Percentiles rank a stretch among this genome's conserved stretches.
These are phyloP conservation scores for Thalassarche chlororhynchos DNA, from an alignment of 2,113 vertebrate species.

Conservation along the genomic window DNA sequence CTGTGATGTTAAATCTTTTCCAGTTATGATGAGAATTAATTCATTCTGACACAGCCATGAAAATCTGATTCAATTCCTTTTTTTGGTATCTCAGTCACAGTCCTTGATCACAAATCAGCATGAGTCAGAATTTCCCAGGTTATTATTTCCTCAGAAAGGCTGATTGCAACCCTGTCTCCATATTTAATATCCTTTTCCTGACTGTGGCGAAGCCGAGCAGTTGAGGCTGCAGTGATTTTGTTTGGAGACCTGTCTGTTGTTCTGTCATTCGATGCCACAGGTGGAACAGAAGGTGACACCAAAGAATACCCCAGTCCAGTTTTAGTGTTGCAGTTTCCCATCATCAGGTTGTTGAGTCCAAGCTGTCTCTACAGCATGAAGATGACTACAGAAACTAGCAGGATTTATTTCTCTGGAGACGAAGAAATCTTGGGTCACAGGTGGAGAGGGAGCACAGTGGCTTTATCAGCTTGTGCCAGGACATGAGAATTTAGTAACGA, in stretches of 20 bases:
- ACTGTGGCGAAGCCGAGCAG: not conserved
- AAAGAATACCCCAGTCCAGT: not conserved
- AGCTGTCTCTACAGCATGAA: not conserved
- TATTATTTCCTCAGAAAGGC: constrained; percentile 58
- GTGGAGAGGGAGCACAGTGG: not conserved
- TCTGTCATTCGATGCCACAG: not conserved
- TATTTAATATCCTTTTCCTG: constrained; percentile 43
- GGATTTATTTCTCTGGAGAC: not conserved
- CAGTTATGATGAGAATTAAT: constrained; percentile 57
- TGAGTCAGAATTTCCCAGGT: constrained; percentile 67
- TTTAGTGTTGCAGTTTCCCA: not conserved
- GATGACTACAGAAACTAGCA: not conserved
- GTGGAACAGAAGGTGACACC: not conserved
- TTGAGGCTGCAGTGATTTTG: not conserved
- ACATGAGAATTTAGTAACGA: not conserved
- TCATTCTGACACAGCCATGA: constrained; percentile 52
- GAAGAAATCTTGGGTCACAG: not conserved
- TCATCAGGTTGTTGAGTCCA: not conserved
- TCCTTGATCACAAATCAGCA: constrained; percentile 62
- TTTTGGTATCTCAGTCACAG: constrained; percentile 53
- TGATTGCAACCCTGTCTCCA: not conserved
- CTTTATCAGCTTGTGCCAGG: not conserved
- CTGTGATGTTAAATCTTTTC: constrained; percentile 56
- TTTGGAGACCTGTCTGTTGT: not conserved
- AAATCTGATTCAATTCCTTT: constrained; percentile 66